These are phyloP conservation scores for Bufo gargarizans DNA, from an alignment of 2,113 vertebrate species.

Conservation along the genomic window DNA sequence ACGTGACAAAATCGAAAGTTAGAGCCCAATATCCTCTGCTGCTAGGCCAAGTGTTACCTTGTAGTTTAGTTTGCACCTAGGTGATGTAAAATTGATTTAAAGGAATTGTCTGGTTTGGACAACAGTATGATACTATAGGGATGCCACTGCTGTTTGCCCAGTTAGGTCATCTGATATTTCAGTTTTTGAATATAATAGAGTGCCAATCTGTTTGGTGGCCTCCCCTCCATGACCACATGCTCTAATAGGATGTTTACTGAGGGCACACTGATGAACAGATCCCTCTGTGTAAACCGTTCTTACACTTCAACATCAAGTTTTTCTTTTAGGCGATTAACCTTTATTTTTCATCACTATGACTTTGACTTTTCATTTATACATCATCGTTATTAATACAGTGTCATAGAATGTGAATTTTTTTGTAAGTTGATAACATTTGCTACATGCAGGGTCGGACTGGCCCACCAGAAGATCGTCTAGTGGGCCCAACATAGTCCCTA, in stretches of 20 bases:
- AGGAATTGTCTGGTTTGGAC: not conserved
- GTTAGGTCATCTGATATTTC: not conserved
- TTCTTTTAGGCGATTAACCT: no score
- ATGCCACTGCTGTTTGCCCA: not conserved
- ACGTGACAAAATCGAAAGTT: not conserved
- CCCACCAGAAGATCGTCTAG: no score
- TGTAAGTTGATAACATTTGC: no score
- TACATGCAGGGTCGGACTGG: no score
- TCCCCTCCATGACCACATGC: not conserved
- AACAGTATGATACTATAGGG: not conserved
- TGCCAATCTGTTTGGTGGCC: not conserved
- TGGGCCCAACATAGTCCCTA: no score
- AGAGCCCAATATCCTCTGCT: not conserved
- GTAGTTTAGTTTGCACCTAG: not conserved
- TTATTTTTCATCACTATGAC: no score
- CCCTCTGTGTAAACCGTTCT: no score
- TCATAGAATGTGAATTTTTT: no score
- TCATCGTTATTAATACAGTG: not conserved
- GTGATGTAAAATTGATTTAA: not conserved
- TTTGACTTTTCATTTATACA: not conserved
- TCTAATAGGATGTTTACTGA: not conserved
- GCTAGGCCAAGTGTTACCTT: not conserved
- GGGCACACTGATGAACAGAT: not conserved
- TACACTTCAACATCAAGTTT: no score
- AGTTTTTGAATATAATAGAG: not conserved